A percentile compares a stretch with the other conserved stretches of the same genome.
Conservation (phyloP, 2,888 invertebrate genomes). For the Acrobasis suavella region DNA sequence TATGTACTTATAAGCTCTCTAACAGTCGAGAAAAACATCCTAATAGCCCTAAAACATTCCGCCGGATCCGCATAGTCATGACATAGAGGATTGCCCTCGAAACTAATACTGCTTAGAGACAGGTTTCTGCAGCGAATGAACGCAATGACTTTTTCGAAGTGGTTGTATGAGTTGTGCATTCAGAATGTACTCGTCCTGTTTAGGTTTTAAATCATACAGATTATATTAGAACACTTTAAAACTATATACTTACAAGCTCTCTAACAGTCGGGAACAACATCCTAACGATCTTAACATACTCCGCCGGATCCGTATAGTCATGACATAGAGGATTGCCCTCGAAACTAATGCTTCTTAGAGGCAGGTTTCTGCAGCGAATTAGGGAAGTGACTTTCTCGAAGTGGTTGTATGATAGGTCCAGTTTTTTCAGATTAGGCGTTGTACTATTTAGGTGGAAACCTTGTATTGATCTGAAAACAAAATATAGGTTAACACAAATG, state of each 20-base stretch:
- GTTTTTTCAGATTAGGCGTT: slow-evolving; percentile 49
- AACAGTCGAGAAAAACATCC: slow-evolving; percentile 77
- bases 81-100: slow-evolving; percentile 89
- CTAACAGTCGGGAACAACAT: slow-evolving; percentile 77
- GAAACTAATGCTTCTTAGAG: slow-evolving; percentile 78
- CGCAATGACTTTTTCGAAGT: slow-evolving; percentile 41
- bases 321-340: slow-evolving; percentile 88
- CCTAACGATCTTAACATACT: slow-evolving; percentile 82
- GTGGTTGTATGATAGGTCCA: slow-evolving; percentile 61
- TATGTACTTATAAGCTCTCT: slow-evolving; percentile 70
- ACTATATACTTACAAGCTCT: slow-evolving; percentile 70
- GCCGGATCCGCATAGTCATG: slow-evolving; percentile 82
- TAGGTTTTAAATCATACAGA: no score
- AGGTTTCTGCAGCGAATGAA: slow-evolving; percentile 59
- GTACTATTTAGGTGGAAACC: slow-evolving; percentile 49
- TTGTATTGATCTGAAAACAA: slow-evolving; percentile 50
- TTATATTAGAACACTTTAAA: background rate
- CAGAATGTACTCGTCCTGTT: no score
- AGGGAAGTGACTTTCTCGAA: slow-evolving; percentile 46
- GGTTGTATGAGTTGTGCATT: no score
- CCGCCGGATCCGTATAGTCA: slow-evolving; percentile 80
- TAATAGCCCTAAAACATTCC: slow-evolving; percentile 82
- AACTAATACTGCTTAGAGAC: slow-evolving; percentile 72
- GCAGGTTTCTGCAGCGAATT: slow-evolving; percentile 56
- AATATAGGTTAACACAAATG: background rate